Percentiles rank a stretch among this genome's conserved stretches.
These are phyloP conservation scores for Bellardia bayeri DNA, from an alignment of 2,888 invertebrate genomes.

Conservation along the genomic window DNA sequence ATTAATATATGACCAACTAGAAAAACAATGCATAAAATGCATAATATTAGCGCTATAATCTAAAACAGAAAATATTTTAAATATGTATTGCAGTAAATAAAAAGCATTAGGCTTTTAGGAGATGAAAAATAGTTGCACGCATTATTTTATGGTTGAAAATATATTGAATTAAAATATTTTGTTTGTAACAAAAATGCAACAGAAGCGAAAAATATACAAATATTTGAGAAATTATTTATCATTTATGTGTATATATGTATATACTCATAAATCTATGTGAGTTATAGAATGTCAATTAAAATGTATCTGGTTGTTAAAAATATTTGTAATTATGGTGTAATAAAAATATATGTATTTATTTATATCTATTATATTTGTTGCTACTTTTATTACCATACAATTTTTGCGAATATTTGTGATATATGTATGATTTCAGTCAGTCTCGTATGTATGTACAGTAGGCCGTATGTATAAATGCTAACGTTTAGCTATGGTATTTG, in stretches of 20 bases:
- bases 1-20: neutral
- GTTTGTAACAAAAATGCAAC: slow-evolving; percentile 37
- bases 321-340: slow-evolving; percentile 74
- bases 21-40: slow-evolving; percentile 21
- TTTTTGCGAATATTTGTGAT: neutral
- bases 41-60: slow-evolving; percentile 11
- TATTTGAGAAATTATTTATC: slow-evolving; percentile 28
- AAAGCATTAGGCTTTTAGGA: slow-evolving; percentile 10
- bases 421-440: neutral
- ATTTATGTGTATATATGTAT: neutral
- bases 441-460: neutral
- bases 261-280: neutral
- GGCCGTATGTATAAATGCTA: no score
- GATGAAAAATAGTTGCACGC: slow-evolving; percentile 14
- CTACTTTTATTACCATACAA: neutral
- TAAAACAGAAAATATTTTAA: slow-evolving; percentile 22
- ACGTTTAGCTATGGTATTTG: no score
- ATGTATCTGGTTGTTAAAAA: slow-evolving; percentile 66
- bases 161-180: slow-evolving; percentile 62
- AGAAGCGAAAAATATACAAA: slow-evolving; percentile 8
- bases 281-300: slow-evolving; percentile 74
- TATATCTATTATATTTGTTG: neutral
- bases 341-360: slow-evolving; percentile 60
- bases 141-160: slow-evolving; percentile 48
- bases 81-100: slow-evolving; percentile 8